Evolutionary conservation across 2,797 vertebrate genomes (phyloP).

Genomic region (Echiichthys vipera): DNA sequence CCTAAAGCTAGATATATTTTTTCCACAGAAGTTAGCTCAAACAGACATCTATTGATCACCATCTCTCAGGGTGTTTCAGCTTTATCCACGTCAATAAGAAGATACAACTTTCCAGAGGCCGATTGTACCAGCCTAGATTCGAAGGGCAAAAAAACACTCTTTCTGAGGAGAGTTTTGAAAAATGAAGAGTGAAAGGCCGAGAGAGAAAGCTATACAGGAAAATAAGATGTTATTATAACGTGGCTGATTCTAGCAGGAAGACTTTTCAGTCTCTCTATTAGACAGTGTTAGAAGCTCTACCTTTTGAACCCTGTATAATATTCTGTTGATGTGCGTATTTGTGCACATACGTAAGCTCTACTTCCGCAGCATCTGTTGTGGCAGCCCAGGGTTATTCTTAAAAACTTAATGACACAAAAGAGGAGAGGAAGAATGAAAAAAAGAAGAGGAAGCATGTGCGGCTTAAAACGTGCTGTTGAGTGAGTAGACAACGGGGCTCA

Average conservation of each 20-base stretch:
- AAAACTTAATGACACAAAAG: constrained; percentile 80
- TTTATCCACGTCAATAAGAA: background rate
- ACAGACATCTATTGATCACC: background rate
- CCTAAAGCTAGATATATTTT: background rate
- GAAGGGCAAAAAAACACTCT: background rate
- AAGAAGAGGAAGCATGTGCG: background rate
- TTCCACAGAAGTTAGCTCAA: background rate
- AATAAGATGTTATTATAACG: constrained; percentile 44
- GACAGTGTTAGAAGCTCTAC: constrained; percentile 49
- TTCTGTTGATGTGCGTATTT: constrained; percentile 42
- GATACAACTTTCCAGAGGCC: background rate
- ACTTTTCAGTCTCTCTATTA: constrained; percentile 37
- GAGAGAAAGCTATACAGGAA: constrained; percentile 6
- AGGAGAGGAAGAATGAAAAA: constrained; percentile 50
- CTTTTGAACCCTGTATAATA: constrained; percentile 46
- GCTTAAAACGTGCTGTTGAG: constrained; percentile 52
- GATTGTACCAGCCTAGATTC: background rate
- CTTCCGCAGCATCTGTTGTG: constrained; percentile 74
- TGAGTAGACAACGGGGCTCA: constrained; percentile 26
- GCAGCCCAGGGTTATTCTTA: constrained; percentile 79
- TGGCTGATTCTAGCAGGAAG: constrained; percentile 29
- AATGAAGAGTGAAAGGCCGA: background rate
- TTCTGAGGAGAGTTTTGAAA: constrained; percentile 21
- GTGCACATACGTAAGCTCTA: constrained; percentile 44
- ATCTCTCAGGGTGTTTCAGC: background rate